These are phyloP conservation scores for Gnatocerus cornutus DNA, from an alignment of 2,888 invertebrate genomes.

Conservation along the genomic window DNA sequence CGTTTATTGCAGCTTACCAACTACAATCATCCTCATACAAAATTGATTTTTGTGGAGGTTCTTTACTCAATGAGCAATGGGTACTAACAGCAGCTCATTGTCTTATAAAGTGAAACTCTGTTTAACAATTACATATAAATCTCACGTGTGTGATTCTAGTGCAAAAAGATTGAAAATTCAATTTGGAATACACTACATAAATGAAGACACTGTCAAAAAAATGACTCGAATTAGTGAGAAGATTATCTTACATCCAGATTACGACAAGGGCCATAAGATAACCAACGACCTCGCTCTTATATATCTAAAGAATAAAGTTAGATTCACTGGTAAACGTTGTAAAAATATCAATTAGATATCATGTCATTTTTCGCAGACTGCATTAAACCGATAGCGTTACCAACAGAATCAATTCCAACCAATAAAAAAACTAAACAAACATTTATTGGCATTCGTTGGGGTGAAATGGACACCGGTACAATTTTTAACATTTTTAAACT, in stretches of 20 bases:
- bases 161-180: neutral
- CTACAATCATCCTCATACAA: neutral
- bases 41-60: constrained; percentile 11
- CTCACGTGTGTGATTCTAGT: neutral
- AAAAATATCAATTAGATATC: too few species aligned
- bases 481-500: neutral
- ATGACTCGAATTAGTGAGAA: neutral
- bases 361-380: neutral
- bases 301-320: neutral
- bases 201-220: neutral
- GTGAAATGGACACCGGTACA: neutral
- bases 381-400: constrained; percentile 7
- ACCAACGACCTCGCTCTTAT: neutral
- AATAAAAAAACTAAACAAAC: neutral
- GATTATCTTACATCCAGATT: neutral
- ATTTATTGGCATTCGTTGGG: constrained; percentile 20
- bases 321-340: neutral
- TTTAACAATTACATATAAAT: neutral
- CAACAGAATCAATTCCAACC: neutral
- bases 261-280: too few species aligned
- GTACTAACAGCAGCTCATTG: constrained; percentile 31
- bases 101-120: too few species aligned
- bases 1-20: constrained; percentile 12
- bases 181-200: too few species aligned
- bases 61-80: constrained; percentile 24